Evolutionary conservation across 2,888 invertebrate genomes (phyloP).

Genomic region (Drosophila mimica): DNA sequence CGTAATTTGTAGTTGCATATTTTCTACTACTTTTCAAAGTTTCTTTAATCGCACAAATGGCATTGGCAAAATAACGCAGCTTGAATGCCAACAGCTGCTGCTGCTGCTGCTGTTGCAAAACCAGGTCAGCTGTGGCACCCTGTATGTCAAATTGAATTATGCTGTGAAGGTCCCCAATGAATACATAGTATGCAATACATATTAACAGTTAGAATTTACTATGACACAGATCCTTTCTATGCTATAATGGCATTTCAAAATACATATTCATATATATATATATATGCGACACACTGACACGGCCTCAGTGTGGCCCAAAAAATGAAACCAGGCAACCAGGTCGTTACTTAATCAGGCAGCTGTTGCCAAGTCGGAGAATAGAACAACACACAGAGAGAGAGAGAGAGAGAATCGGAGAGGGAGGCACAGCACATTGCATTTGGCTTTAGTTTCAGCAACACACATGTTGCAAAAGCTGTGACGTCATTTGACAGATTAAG

Average conservation of each 20-base stretch:
- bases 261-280: neutral
- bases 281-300: slow-evolving; percentile 67
- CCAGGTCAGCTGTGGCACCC: slow-evolving; percentile 49
- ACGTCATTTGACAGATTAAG: slow-evolving; percentile 60
- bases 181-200: slow-evolving; percentile 31
- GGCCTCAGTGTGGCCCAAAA: slow-evolving; percentile 67
- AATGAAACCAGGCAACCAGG: slow-evolving; percentile 62
- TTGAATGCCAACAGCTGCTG: slow-evolving; percentile 55
- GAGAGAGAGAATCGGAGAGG: slow-evolving; percentile 1
- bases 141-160: slow-evolving; percentile 64
- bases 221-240: slow-evolving; percentile 48
- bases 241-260: slow-evolving; percentile 25
- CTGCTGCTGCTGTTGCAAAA: slow-evolving; percentile 24
- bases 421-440: slow-evolving; percentile 20
- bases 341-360: slow-evolving; percentile 73
- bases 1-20: neutral
- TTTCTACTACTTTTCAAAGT: slow-evolving; percentile 1
- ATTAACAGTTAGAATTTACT: slow-evolving; percentile 54
- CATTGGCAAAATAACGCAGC: slow-evolving; percentile 35
- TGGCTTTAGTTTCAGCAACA: slow-evolving; percentile 22
- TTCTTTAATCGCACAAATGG: slow-evolving; percentile 13
- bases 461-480: slow-evolving; percentile 65
- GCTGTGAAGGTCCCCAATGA: slow-evolving; percentile 55
- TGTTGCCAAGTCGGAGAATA: slow-evolving; percentile 52
- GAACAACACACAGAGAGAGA: neutral